These are phyloP conservation scores for Onychomys leucogaster DNA, from an alignment of 2,797 vertebrate genomes.

Conservation along the genomic window DNA sequence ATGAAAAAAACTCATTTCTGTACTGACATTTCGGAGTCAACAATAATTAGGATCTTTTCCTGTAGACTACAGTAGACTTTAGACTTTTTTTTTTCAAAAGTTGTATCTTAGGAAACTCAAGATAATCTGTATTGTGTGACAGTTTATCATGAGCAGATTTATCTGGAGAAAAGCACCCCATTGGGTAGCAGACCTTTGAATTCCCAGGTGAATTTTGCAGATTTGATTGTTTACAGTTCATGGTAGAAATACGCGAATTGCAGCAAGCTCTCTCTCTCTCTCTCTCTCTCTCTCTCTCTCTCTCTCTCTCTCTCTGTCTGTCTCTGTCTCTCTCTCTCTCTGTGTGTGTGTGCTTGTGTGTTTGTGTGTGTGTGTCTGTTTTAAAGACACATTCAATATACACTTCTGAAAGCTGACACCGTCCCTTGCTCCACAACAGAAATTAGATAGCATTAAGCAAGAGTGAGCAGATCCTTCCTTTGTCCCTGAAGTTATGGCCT, in stretches of 20 bases:
- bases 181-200: conserved; percentile 74
- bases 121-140: conserved; percentile 75
- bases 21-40: conserved; percentile 78
- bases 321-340: too few relatives aligned
- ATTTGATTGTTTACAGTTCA: conserved; percentile 80
- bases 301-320: too few relatives aligned
- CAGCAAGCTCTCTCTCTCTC: conserved; percentile 64
- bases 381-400: background rate
- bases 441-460: background rate
- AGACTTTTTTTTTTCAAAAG: conserved; percentile 15
- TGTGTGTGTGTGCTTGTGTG: too few relatives aligned
- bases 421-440: background rate
- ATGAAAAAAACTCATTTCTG: conserved; percentile 54
- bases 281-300: background rate
- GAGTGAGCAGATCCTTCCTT: background rate
- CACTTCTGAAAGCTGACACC: conserved; percentile 11
- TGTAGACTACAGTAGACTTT: conserved; percentile 33
- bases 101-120: conserved; percentile 41
- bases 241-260: conserved; percentile 80
- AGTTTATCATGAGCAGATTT: conserved; percentile 65
- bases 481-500: background rate
- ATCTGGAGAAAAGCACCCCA: conserved; percentile 68
- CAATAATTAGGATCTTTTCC: conserved; percentile 74
- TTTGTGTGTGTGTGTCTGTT: background rate
- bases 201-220: conserved; percentile 79